Base-by-base conservation (phyloP, 2,113 vertebrate species). In the Lycaon pictus region DNA sequence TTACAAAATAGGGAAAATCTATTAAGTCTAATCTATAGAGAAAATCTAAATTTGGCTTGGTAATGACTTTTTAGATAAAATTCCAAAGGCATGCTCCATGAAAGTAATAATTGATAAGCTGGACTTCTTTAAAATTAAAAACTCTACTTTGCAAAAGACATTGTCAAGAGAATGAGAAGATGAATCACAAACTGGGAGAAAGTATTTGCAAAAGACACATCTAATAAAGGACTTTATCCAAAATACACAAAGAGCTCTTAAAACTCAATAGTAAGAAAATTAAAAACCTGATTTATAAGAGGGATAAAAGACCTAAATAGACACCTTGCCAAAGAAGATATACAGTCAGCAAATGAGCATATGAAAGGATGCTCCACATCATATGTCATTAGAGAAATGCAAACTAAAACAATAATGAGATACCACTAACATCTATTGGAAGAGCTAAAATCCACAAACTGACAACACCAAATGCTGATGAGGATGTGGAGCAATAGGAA, bases 111-210 rank as follows among this genome's bases (percentile, higher is more conserved):
- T 20, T 76, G 19, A 32, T 23, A 81, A 90, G 51, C 53, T 48
- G 27, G 37, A 71, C 32, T 93, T 90, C 19, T n/a, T 55, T 93
- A 71, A 79, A 93, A 88, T 35, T 74, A 76, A 88, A 83, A 72
- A 63, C n/a, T 76, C 81, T 56, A 23, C 23, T 83, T 69, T 29
- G 12, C 20, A 72, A 74, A 92, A 60, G 65, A 56, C 27, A 79
- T 19, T 88, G n/a, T 58, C 74, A 91, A 76, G 37, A 87, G 8
- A 80, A 63, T 22, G 11, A 15, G 19, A 94, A 94, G 74, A 91
- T 9, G 81, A 94, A 9, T 17, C 55, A 79, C 13, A 86, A 16
- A 65, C 15, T 80, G 25, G 15, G 5, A 90, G 25, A 79, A 88
- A 72, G 55, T 62, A 48, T 53, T 89, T 89, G 62, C 51, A 93